These are phyloP conservation scores for Vesta saturnalis DNA, from an alignment of 2,888 invertebrate genomes.

Conservation along the genomic window DNA sequence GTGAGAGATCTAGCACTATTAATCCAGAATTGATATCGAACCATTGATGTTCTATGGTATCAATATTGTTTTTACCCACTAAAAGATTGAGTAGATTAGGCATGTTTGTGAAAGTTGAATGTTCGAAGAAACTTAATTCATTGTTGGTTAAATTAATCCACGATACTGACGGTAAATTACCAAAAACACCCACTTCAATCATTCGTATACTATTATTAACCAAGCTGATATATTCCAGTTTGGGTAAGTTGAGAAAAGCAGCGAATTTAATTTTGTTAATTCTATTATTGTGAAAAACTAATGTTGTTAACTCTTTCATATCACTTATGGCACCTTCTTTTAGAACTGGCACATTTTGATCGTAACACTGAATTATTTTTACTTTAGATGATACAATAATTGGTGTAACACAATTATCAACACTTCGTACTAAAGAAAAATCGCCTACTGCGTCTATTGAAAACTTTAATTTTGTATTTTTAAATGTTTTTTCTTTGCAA, in stretches of 20 bases:
- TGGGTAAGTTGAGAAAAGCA: conserved; percentile 28
- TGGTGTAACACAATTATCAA: conserved; percentile 19
- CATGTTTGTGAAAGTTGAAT: conserved; percentile 23
- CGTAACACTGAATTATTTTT: conserved; percentile 19
- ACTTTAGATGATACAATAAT: conserved; percentile 8
- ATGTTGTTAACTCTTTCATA: conserved; percentile 23
- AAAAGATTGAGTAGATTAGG: conserved; percentile 14
- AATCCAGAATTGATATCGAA: conserved; percentile 21
- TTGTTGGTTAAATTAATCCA: conserved; percentile 16
- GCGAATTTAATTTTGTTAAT: conserved; percentile 28
- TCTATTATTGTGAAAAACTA: conserved; percentile 26
- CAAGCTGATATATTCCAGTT: conserved; percentile 23
- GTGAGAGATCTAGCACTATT: conserved; percentile 14
- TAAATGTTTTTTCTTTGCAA: conserved; percentile 18
- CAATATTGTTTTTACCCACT: conserved; percentile 23
- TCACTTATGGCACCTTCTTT: conserved; percentile 23
- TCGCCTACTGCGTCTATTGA: conserved; percentile 27
- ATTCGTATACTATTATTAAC: conserved; percentile 24
- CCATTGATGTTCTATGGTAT: conserved; percentile 21
- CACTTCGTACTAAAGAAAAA: conserved; percentile 16
- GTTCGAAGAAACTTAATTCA: conserved; percentile 18
- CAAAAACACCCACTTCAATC: conserved; percentile 26
- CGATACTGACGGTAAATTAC: conserved; percentile 17
- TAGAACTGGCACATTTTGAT: conserved; percentile 20
- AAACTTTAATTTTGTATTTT: conserved; percentile 14